Evolutionary conservation across 2,797 vertebrate genomes (phyloP).

Genomic region (Serranus cabrilla): DNA sequence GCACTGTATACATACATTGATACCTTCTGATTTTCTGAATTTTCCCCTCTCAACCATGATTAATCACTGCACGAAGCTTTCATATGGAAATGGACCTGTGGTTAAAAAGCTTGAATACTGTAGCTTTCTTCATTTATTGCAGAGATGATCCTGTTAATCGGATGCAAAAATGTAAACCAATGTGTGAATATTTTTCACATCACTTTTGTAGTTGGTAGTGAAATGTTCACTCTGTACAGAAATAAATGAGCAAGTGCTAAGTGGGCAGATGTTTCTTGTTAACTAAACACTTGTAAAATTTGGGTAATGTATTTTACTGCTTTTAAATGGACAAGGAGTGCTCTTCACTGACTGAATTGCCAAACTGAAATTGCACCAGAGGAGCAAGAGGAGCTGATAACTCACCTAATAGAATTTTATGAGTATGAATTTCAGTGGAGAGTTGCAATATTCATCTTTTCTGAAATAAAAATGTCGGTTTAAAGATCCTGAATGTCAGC

Average conservation of each 20-base stretch:
- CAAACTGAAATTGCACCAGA: slow-evolving; percentile 37
- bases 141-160: background rate
- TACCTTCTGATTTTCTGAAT: background rate
- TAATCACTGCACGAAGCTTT: background rate
- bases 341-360: slow-evolving; percentile 43
- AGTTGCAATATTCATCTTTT: slow-evolving; percentile 17
- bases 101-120: too few species aligned
- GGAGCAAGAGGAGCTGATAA: slow-evolving; percentile 27
- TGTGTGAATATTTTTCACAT: background rate
- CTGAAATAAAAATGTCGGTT: slow-evolving; percentile 13
- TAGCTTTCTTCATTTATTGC: too few species aligned
- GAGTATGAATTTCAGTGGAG: slow-evolving; percentile 12
- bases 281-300: slow-evolving; percentile 51
- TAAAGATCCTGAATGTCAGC: slow-evolving; percentile 6
- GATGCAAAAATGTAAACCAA: slow-evolving; percentile 5
- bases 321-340: slow-evolving; percentile 50
- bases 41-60: background rate
- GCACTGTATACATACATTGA: background rate
- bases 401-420: slow-evolving; percentile 46
- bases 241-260: slow-evolving; percentile 41
- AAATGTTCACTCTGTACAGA: slow-evolving; percentile 10
- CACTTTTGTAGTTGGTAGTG: background rate
- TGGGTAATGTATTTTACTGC: slow-evolving; percentile 33
- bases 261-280: slow-evolving; percentile 48
- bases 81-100: too few species aligned